Evolutionary conservation across 2,888 invertebrate genomes (phyloP).

Genomic region (Lasius platythorax): DNA sequence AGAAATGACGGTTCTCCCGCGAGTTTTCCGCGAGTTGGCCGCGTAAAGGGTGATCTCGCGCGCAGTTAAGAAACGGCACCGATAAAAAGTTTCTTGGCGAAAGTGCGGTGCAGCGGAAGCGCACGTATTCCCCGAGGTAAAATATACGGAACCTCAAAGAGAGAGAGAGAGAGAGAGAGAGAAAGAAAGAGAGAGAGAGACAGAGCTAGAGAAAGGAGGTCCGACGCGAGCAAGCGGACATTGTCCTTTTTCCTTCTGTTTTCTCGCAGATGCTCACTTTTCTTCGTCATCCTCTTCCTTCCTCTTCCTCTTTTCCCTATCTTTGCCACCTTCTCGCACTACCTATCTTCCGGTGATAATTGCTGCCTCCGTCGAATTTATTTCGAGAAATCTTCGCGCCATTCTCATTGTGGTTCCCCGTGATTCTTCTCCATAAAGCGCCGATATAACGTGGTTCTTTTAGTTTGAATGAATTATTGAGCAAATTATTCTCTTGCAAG

Average conservation of each 20-base stretch:
- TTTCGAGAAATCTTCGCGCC: constrained; percentile 25
- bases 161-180: neutral
- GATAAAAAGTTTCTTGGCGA: constrained; percentile 65
- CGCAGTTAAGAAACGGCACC: constrained; percentile 53
- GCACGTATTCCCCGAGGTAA: constrained; percentile 58
- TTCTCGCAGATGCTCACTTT: constrained; percentile 53
- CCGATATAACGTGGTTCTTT: neutral
- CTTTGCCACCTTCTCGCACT: neutral
- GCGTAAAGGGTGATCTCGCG: constrained; percentile 46
- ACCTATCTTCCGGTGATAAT: constrained; percentile 26
- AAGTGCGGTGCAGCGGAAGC: constrained; percentile 44
- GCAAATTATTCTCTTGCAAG: neutral
- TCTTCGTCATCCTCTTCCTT: constrained; percentile 22
- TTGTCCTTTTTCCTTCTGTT: constrained; percentile 39
- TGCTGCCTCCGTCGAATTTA: constrained; percentile 34
- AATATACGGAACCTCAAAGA: constrained; percentile 40
- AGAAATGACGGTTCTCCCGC: constrained; percentile 49
- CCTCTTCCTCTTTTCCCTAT: neutral
- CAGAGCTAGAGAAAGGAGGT: neutral
- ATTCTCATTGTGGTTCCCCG: neutral
- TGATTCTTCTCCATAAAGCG: neutral
- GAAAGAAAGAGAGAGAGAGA: neutral
- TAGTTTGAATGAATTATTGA: neutral
- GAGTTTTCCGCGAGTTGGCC: constrained; percentile 34
- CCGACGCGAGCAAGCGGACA: constrained; percentile 7